Conservation (phyloP, 2,113 vertebrate genomes). For the Bambusicola thoracicus region DNA sequence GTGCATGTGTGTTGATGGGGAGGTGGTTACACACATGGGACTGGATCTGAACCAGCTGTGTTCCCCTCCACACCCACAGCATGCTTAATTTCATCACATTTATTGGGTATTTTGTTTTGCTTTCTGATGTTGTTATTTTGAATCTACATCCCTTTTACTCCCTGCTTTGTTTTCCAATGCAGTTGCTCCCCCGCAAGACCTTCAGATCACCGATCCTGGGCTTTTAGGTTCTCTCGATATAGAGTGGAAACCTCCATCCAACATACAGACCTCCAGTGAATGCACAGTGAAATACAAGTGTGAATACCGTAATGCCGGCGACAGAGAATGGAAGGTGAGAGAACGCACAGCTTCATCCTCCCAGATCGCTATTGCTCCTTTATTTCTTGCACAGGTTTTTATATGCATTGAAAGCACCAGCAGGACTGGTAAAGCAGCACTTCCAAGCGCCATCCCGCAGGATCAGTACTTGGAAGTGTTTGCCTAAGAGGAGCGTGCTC, state of each 20-base stretch:
- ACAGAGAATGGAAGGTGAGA: conserved; percentile 83
- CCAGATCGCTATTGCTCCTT: not conserved
- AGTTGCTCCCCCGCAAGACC: conserved; percentile 84
- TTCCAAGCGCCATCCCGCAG: not conserved
- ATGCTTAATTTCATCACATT: fast-evolving
- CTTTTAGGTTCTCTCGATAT: conserved; percentile 83
- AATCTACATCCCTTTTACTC: not conserved
- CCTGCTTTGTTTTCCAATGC: not conserved
- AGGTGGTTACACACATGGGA: too few relatives aligned
- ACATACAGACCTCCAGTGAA: conserved; percentile 28
- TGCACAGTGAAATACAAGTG: conserved; percentile 81
- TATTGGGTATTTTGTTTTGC: fast-evolving
- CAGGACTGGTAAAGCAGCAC: not conserved
- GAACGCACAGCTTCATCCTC: fast-evolving
- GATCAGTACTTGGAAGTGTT: not conserved
- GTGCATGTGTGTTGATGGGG: fast-evolving
- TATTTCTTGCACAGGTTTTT: not conserved
- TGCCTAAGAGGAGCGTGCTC: not conserved
- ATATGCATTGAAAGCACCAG: not conserved
- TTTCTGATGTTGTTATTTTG: too few relatives aligned
- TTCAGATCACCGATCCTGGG: conserved; percentile 83
- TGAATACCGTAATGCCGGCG: conserved; percentile 77
- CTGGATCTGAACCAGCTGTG: not conserved
- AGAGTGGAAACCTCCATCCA: conserved; percentile 80
- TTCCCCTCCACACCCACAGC: not conserved